Conservation (phyloP, 2,888 invertebrate species). For the Dryadula phaetusa region DNA sequence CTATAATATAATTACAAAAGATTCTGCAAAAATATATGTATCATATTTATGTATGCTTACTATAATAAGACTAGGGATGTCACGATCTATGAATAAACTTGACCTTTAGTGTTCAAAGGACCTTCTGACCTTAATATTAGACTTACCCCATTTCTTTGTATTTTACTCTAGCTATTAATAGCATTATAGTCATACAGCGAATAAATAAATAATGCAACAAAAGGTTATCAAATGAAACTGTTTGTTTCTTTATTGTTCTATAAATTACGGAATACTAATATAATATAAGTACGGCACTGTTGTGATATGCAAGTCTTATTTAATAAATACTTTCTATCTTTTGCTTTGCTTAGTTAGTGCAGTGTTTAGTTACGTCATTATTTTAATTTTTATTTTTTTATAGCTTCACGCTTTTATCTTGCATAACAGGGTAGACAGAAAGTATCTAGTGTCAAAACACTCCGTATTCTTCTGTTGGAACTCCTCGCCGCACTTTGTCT, state of each 20-base stretch:
- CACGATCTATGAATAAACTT: slow-evolving; percentile 21
- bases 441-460: too few species aligned
- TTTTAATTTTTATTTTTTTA: too few species aligned
- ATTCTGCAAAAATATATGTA: not conserved
- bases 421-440: too few species aligned
- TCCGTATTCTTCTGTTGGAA: too few species aligned
- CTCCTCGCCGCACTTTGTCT: too few species aligned
- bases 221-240: not conserved
- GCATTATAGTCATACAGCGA: not conserved
- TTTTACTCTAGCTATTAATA: not conserved
- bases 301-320: too few species aligned
- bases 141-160: slow-evolving; percentile 8
- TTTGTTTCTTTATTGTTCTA: not conserved
- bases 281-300: too few species aligned
- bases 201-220: not conserved
- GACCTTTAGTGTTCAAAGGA: slow-evolving; percentile 4
- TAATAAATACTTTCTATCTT: too few species aligned
- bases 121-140: slow-evolving; percentile 16
- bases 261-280: not conserved
- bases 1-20: not conserved
- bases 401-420: too few species aligned
- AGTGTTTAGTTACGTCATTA: too few species aligned
- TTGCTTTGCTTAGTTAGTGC: too few species aligned
- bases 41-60: not conserved
- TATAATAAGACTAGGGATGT: not conserved